phyloP scores from a whole-genome alignment of 2,888 invertebrate genomes.

The Zygothrica quintamaculata region DNA sequence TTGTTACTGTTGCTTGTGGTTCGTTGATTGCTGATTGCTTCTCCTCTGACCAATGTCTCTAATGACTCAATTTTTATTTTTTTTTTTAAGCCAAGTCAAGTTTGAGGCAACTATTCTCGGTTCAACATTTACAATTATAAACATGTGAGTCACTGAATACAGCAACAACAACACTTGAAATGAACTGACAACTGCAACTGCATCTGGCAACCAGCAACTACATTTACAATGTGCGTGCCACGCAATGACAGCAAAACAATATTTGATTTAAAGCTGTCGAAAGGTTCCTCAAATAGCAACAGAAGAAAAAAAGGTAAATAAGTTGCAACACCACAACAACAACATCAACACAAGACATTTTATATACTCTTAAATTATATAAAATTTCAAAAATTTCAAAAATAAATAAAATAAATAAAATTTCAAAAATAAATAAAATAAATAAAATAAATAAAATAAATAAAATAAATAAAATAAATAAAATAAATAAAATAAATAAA shows the following conservation, averaged over 20 bases:
- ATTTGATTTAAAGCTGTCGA: constrained; percentile 69
- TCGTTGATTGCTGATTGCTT: constrained; percentile 48
- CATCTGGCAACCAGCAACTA: constrained; percentile 22
- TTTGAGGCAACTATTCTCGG: constrained; percentile 39
- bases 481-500: no score
- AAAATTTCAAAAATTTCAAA: no score
- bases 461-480: no score
- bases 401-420: no score
- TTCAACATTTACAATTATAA: constrained; percentile 56
- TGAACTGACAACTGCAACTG: constrained; percentile 32
- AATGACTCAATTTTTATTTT: constrained; percentile 78
- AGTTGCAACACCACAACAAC: constrained; percentile 5
- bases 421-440: no score
- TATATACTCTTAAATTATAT: constrained; percentile 9
- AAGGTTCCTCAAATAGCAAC: constrained; percentile 37
- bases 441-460: no score
- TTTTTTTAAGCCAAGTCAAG: constrained; percentile 62
- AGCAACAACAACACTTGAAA: constrained; percentile 2
- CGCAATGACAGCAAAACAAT: constrained; percentile 66
- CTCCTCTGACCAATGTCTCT: constrained; percentile 58
- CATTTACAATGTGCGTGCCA: constrained; percentile 53
- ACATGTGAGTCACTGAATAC: constrained; percentile 57
- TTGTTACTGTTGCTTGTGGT: constrained; percentile 36
- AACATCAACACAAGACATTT: no score
- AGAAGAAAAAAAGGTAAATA: constrained; percentile 25